Conservation (phyloP, 1,140 invertebrate species). For the Drosophila orena region DNA sequence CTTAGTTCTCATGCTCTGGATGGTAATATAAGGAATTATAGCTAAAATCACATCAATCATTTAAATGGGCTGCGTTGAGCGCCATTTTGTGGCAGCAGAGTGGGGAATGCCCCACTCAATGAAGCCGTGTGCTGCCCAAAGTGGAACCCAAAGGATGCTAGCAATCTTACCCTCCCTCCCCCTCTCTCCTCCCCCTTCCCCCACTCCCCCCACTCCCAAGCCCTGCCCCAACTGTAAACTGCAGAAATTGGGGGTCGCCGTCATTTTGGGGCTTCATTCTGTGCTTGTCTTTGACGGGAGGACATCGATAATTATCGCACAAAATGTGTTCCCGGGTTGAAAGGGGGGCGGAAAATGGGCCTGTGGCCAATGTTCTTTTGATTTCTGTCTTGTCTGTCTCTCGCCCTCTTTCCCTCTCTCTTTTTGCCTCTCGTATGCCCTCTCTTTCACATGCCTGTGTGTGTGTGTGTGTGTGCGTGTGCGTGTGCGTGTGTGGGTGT, state of each 20-base stretch:
- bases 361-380: slow-evolving; percentile 61
- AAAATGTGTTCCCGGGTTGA: slow-evolving; percentile 45
- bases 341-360: slow-evolving; percentile 3
- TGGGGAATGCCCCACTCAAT: background rate
- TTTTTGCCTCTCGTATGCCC: background rate
- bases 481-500: slow-evolving; percentile 1
- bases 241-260: slow-evolving; percentile 37
- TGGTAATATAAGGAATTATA: no score
- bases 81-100: slow-evolving; percentile 2
- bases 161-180: no score
- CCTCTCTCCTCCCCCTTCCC: no score
- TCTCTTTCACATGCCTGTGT: background rate
- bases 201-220: no score
- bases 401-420: no score
- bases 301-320: slow-evolving; percentile 77
- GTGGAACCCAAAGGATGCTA: slow-evolving; percentile 21
- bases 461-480: slow-evolving; percentile 6
- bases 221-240: background rate
- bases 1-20: no score
- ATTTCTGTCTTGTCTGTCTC: slow-evolving; percentile 45
- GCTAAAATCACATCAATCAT: no score
- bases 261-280: slow-evolving; percentile 50
- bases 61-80: slow-evolving; percentile 9
- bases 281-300: slow-evolving; percentile 50
- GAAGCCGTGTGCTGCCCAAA: background rate